Percentiles rank a stretch among this genome's conserved stretches.
Evolutionary conservation across 1,140 invertebrate species (phyloP).

Genomic region (Plodia interpunctella): DNA sequence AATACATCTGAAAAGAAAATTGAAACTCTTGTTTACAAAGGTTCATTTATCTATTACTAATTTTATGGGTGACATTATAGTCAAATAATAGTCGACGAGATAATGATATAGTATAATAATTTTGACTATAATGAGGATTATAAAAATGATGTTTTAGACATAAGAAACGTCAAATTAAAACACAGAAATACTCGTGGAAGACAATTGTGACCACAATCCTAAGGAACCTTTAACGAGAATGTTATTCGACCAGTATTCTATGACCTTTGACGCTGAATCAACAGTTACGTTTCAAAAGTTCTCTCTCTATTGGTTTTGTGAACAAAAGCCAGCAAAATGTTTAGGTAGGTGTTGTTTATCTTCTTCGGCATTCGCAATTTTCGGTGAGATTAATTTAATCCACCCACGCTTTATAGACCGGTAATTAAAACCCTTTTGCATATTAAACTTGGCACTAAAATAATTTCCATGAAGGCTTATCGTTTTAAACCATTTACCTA

Average conservation of each 20-base stretch:
- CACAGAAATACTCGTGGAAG: background rate
- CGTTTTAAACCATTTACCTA: background rate
- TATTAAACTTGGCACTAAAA: background rate
- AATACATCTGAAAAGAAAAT: no score
- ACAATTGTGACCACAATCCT: background rate
- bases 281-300: background rate
- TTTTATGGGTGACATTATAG: no score
- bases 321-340: background rate
- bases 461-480: background rate
- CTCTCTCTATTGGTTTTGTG: background rate
- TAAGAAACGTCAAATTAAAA: background rate
- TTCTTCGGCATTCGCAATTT: background rate
- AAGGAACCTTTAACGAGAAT: background rate
- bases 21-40: no score
- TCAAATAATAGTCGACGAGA: no score
- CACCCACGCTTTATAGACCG: background rate
- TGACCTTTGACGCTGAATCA: background rate
- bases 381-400: background rate
- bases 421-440: conserved; percentile 4
- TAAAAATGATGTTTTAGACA: background rate
- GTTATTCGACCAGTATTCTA: background rate
- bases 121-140: no score
- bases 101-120: no score
- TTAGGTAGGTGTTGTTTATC: conserved; percentile 2
- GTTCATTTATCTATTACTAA: no score